These are phyloP conservation scores for Oreortyx pictus DNA, from an alignment of 2,797 vertebrate species.

Conservation along the genomic window DNA sequence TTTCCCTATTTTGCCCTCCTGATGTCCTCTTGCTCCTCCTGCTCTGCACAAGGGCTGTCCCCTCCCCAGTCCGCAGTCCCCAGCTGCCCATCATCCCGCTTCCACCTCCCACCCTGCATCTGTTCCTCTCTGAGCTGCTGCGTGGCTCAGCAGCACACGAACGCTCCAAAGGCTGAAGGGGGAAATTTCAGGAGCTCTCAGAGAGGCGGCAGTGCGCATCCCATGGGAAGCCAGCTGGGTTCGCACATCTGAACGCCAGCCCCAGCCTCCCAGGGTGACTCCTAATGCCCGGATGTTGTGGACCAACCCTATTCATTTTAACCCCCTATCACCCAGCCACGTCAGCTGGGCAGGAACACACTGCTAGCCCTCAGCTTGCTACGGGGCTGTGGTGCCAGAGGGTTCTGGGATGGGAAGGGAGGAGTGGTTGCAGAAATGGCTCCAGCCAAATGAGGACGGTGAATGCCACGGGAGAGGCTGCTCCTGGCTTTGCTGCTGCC, in stretches of 20 bases:
- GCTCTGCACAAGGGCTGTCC: fast-evolving
- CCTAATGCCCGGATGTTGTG: fast-evolving
- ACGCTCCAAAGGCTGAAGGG: background rate
- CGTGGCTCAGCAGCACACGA: fast-evolving
- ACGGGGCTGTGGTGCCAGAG: background rate
- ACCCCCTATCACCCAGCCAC: background rate
- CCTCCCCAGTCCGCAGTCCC: background rate
- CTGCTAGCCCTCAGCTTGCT: background rate
- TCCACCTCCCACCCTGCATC: background rate
- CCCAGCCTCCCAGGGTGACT: background rate
- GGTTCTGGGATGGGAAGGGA: background rate
- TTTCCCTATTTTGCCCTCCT: background rate
- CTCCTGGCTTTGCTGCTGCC: background rate
- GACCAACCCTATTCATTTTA: background rate
- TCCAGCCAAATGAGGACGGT: background rate
- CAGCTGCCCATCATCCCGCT: background rate
- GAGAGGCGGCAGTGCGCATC: background rate
- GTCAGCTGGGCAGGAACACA: background rate
- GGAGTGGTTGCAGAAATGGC: fast-evolving
- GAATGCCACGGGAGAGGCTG: background rate
- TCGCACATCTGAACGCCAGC: background rate
- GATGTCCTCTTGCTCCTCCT: fast-evolving
- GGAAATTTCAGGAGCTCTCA: fast-evolving
- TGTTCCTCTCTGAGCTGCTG: background rate
- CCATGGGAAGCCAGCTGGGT: fast-evolving